A percentile compares a stretch with the other conserved stretches of the same genome.
Conservation (phyloP, 2,888 invertebrate genomes). For the Elaeidobius kamerunicus region DNA sequence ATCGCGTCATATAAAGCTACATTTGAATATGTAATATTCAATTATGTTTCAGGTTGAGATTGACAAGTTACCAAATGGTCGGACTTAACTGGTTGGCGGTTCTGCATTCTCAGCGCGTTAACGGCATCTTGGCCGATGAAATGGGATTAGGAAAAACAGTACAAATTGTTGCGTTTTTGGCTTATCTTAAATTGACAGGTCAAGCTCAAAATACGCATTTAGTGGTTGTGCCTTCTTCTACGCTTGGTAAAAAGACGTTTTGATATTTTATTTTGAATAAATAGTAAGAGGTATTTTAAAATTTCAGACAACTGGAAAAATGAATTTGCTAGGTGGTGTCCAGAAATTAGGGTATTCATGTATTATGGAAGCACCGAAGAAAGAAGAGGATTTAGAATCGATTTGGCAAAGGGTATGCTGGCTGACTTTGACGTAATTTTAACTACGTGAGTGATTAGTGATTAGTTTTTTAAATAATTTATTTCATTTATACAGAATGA, state of each 20-base stretch:
- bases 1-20: too few relatives aligned
- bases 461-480: slow-evolving; percentile 25
- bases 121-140: slow-evolving; percentile 95
- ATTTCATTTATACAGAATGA: too few relatives aligned
- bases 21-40: too few relatives aligned
- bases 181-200: slow-evolving; percentile 80
- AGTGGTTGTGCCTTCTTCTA: slow-evolving; percentile 95
- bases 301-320: slow-evolving; percentile 76
- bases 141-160: slow-evolving; percentile 96
- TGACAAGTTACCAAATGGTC: slow-evolving; percentile 84
- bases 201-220: slow-evolving; percentile 78
- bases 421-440: slow-evolving; percentile 78
- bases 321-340: slow-evolving; percentile 78
- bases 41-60: slow-evolving; percentile 60
- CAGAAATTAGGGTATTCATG: slow-evolving; percentile 71
- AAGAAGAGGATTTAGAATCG: slow-evolving; percentile 70
- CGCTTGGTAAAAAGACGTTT: too few relatives aligned
- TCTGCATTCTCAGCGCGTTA: slow-evolving; percentile 83
- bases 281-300: not conserved
- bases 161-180: slow-evolving; percentile 89
- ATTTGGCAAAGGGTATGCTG: slow-evolving; percentile 70
- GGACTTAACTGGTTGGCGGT: slow-evolving; percentile 92
- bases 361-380: slow-evolving; percentile 90
- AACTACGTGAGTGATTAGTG: slow-evolving; percentile 70
- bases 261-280: not conserved